These are phyloP conservation scores for Temnothorax ravouxi DNA, from an alignment of 2,888 invertebrate genomes.

Conservation along the genomic window DNA sequence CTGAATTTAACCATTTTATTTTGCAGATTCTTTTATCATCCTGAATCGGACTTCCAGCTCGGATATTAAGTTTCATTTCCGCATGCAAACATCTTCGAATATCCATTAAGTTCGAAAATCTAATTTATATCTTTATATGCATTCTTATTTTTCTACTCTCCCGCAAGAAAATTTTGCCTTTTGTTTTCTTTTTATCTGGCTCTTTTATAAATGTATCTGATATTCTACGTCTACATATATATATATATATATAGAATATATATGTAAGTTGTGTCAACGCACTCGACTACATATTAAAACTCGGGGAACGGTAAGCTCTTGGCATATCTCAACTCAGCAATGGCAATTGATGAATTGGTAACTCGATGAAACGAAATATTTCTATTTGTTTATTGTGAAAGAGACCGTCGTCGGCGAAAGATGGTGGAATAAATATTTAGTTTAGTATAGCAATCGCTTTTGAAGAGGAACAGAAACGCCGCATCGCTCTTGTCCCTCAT, in stretches of 20 bases:
- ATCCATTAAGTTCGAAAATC: constrained; percentile 2
- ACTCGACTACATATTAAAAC: constrained; percentile 13
- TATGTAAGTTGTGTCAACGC: neutral
- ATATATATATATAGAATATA: no score
- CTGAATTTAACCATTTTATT: constrained; percentile 20
- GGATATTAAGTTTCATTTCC: constrained; percentile 29
- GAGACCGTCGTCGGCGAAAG: neutral
- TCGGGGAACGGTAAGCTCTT: neutral
- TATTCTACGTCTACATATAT: neutral
- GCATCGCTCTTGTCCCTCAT: constrained; percentile 65
- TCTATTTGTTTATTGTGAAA: constrained; percentile 25
- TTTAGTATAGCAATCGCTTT: constrained; percentile 51
- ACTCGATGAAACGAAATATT: constrained; percentile 36
- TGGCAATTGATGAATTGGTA: constrained; percentile 5
- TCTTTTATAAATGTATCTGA: neutral
- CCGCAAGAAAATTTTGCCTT: neutral
- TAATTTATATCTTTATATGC: neutral
- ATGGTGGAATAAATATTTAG: constrained; percentile 61
- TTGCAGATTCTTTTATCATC: neutral
- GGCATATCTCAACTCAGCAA: neutral
- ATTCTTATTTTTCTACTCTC: neutral
- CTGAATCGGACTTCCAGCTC: neutral
- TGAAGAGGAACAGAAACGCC: constrained; percentile 47
- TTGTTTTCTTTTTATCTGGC: no score
- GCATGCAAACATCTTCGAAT: neutral